Conservation (phyloP, 1,140 invertebrate genomes). For the Leptinotarsa lineolata region DNA sequence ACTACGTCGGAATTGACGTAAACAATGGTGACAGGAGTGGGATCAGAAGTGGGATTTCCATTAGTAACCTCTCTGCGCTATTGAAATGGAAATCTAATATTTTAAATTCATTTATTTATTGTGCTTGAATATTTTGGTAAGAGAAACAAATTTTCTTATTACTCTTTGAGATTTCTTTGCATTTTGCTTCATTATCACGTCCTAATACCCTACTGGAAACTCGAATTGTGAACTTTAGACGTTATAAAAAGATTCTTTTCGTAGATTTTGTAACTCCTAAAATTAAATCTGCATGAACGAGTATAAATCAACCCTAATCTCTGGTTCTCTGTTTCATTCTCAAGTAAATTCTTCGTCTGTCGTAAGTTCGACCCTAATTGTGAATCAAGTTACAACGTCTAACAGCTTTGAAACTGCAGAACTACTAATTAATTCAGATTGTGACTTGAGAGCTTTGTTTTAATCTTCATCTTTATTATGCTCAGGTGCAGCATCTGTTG, state of each 20-base stretch:
- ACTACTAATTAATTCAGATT: slow-evolving; percentile 41
- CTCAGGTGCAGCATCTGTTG: slow-evolving; percentile 36
- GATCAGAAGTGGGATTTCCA: no score
- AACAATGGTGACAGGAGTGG: no score
- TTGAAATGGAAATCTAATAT: no score
- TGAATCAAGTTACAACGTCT: slow-evolving; percentile 37
- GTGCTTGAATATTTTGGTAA: no score
- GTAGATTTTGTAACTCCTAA: slow-evolving; percentile 43
- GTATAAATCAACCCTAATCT: slow-evolving; percentile 38
- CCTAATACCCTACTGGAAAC: no score
- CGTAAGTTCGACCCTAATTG: slow-evolving; percentile 34
- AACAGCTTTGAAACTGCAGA: slow-evolving; percentile 37
- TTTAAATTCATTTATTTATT: no score
- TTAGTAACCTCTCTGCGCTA: no score
- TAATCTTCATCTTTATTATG: slow-evolving; percentile 37
- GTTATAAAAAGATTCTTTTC: neutral
- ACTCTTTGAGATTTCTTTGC: no score
- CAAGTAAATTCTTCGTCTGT: slow-evolving; percentile 22
- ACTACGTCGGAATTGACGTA: no score
- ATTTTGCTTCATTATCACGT: no score
- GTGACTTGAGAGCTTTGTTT: slow-evolving; percentile 32
- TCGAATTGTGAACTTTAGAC: no score
- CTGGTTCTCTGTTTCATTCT: slow-evolving; percentile 32
- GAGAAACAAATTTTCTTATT: no score
- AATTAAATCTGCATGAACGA: slow-evolving; percentile 38